phyloP scores from a whole-genome alignment of 2,888 invertebrate species.

The Ypsolopha scabrella region DNA sequence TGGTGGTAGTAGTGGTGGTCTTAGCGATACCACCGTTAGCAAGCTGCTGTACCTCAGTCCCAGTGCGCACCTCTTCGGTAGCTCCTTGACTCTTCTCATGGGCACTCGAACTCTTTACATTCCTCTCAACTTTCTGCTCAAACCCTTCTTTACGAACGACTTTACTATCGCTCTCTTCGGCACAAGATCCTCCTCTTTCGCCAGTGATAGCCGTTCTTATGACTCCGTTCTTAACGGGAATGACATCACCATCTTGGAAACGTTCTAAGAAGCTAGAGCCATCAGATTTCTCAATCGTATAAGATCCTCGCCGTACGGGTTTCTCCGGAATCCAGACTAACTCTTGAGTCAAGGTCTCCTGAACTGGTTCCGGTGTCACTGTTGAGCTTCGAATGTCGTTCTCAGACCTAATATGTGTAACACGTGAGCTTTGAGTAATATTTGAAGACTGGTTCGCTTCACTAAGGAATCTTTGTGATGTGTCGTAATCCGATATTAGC shows the following conservation, averaged over 20 bases:
- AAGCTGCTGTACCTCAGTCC: conserved; percentile 47
- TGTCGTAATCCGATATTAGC: background rate
- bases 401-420: conserved; percentile 47
- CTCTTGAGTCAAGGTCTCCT: conserved; percentile 49
- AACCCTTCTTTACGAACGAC: conserved; percentile 42
- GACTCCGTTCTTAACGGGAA: conserved; percentile 48
- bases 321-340: conserved; percentile 57
- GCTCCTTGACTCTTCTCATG: conserved; percentile 42
- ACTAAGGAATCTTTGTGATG: conserved; percentile 12
- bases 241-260: conserved; percentile 42
- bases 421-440: conserved; percentile 24
- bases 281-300: conserved; percentile 51
- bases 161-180: conserved; percentile 34
- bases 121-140: conserved; percentile 39
- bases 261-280: conserved; percentile 38
- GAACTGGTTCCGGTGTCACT: conserved; percentile 47
- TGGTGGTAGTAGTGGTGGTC: conserved; percentile 55
- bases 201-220: conserved; percentile 38
- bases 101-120: conserved; percentile 37
- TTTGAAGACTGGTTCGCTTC: conserved; percentile 20
- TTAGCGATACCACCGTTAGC: conserved; percentile 49
- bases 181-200: conserved; percentile 32
- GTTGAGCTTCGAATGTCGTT: conserved; percentile 45
- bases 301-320: conserved; percentile 48
- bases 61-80: conserved; percentile 45